Evolutionary conservation across 2,797 vertebrate species (phyloP).

Genomic region (Myotis findleyi): DNA sequence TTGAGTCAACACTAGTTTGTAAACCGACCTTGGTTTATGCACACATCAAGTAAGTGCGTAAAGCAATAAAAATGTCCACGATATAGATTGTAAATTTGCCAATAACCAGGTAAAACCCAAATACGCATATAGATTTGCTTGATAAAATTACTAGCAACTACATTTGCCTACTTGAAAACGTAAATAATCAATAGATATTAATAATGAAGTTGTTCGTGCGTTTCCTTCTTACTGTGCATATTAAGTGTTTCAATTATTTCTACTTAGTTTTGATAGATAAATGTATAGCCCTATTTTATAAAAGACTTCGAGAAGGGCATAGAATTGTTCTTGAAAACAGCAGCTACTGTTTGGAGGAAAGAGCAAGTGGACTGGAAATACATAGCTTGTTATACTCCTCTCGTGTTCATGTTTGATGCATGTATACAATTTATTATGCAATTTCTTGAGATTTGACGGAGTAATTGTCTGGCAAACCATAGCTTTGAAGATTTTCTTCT

Average conservation of each 20-base stretch:
- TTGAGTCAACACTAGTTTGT: conserved; percentile 84
- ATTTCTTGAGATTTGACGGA: conserved; percentile 91
- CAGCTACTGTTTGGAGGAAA: conserved; percentile 87
- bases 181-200: conserved; percentile 91
- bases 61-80: conserved; percentile 85
- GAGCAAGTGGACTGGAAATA: conserved; percentile 89
- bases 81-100: conserved; percentile 86
- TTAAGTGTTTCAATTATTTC: conserved; percentile 91
- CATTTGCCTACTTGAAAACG: conserved; percentile 86
- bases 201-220: conserved; percentile 87
- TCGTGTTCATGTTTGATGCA: conserved; percentile 88
- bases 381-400: conserved; percentile 88
- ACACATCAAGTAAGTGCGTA: conserved; percentile 83
- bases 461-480: conserved; percentile 90
- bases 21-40: conserved; percentile 85
- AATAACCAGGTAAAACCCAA: conserved; percentile 89
- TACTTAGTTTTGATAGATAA: conserved; percentile 90
- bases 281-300: conserved; percentile 85
- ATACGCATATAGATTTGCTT: conserved; percentile 83
- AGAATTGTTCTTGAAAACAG: conserved; percentile 87
- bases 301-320: conserved; percentile 82
- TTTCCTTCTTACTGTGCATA: conserved; percentile 89
- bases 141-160: conserved; percentile 85
- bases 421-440: conserved; percentile 91
- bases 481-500: conserved; percentile 88